phyloP scores from a whole-genome alignment of 2,113 vertebrate species.

The Desmodus rotundus region DNA sequence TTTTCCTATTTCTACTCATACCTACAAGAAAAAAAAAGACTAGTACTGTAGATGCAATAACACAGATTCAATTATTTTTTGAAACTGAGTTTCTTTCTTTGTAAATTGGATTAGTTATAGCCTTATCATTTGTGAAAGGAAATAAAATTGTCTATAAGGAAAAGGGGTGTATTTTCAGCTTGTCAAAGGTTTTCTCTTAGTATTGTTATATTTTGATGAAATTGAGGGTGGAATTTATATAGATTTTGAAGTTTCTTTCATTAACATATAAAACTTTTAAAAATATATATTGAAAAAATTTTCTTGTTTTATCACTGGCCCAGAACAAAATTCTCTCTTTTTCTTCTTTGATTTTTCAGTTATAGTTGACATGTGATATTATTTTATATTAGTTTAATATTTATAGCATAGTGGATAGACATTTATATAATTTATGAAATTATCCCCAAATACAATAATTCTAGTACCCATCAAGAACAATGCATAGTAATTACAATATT shows the following conservation, averaged over 20 bases:
- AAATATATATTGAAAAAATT: neutral
- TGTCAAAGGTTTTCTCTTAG: neutral
- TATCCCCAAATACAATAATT: neutral
- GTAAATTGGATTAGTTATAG: slow-evolving; percentile 43
- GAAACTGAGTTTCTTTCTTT: slow-evolving; percentile 29
- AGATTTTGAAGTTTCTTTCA: neutral
- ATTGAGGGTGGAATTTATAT: neutral
- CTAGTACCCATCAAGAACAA: neutral
- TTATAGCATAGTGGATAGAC: neutral
- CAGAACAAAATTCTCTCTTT: neutral
- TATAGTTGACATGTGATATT: neutral
- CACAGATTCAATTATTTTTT: slow-evolving; percentile 50
- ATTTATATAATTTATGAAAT: neutral
- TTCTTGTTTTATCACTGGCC: neutral
- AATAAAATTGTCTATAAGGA: slow-evolving; percentile 18
- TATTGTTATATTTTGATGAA: slow-evolving; percentile 12
- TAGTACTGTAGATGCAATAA: slow-evolving; percentile 6
- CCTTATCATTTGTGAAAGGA: slow-evolving; percentile 29
- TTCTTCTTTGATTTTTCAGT: neutral
- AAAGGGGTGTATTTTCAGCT: neutral
- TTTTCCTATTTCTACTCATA: slow-evolving; percentile 49
- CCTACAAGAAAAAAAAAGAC: slow-evolving; percentile 23
- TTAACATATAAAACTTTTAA: neutral
- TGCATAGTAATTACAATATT: neutral
- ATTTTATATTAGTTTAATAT: neutral